A percentile compares a stretch with the other conserved stretches of the same genome.
phyloP scores from a whole-genome alignment of 37 sponge, comb jelly and placozoan genomes.

The Amphimedon queenslandica region DNA sequence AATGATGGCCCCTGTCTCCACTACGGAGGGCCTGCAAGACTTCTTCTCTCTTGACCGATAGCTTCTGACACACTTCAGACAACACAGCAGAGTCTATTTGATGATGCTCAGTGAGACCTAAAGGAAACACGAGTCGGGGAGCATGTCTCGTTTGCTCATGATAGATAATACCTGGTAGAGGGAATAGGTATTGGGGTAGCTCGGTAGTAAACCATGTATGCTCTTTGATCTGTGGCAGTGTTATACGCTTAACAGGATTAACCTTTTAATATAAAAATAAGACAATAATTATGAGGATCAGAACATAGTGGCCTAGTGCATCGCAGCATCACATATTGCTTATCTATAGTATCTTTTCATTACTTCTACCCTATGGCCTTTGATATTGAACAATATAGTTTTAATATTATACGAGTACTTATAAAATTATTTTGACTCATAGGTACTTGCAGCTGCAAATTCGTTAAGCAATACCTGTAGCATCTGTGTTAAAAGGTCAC shows the following conservation, averaged over 20 bases:
- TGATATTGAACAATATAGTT: neutral
- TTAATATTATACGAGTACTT: neutral
- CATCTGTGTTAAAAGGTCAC: constrained; percentile 78
- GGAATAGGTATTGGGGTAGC: constrained; percentile 80
- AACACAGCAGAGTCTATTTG: constrained; percentile 56
- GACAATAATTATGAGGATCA: too few relatives aligned
- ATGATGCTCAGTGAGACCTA: neutral
- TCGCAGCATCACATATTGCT: too few relatives aligned
- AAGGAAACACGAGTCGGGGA: neutral
- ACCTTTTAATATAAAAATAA: constrained; percentile 38
- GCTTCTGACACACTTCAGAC: constrained; percentile 70
- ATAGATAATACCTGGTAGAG: constrained; percentile 31
- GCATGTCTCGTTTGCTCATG: too few relatives aligned
- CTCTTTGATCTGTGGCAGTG: constrained; percentile 74
- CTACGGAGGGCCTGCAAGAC: constrained; percentile 46
- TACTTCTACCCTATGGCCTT: too few relatives aligned
- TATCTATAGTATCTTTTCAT: too few relatives aligned
- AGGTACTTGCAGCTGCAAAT: too few relatives aligned
- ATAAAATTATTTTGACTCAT: neutral
- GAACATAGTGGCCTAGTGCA: too few relatives aligned
- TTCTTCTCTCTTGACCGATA: constrained; percentile 28
- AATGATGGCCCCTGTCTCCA: constrained; percentile 58
- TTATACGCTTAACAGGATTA: constrained; percentile 82
- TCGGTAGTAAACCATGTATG: constrained; percentile 72
- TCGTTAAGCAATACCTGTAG: constrained; percentile 70